These are phyloP conservation scores for Lophura swinhoii DNA, from an alignment of 2,797 vertebrate species.

Conservation along the genomic window DNA sequence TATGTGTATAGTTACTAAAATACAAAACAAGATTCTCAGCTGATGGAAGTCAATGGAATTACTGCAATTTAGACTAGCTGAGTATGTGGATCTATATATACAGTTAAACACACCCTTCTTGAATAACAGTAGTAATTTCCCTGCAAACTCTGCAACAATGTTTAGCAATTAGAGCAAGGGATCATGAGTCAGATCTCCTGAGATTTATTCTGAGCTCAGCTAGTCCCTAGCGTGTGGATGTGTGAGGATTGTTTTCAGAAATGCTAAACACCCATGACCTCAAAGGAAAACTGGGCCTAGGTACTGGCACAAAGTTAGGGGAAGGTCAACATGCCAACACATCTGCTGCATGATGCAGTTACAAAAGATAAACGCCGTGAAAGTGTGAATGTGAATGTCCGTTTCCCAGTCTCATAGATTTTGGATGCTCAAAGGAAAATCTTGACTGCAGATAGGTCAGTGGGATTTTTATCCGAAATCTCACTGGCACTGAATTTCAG, in stretches of 20 bases:
- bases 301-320: neutral
- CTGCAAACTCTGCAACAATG: neutral
- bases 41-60: neutral
- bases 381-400: neutral
- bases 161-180: conserved; percentile 16
- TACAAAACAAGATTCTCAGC: neutral
- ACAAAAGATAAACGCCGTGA: neutral
- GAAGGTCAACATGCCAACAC: neutral
- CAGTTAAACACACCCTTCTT: conserved; percentile 1
- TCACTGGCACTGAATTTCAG: neutral
- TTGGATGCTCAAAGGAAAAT: neutral
- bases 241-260: neutral
- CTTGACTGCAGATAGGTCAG: neutral
- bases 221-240: fast-evolving
- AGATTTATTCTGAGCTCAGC: conserved; percentile 18
- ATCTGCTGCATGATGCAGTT: neutral
- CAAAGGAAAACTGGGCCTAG: neutral
- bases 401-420: neutral
- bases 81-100: neutral
- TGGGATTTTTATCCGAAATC: neutral
- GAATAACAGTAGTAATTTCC: conserved; percentile 26
- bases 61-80: neutral
- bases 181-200: conserved; percentile 11
- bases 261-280: neutral
- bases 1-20: neutral